These are phyloP conservation scores for Drosophila lacicola DNA, from an alignment of 2,888 invertebrate species.

Conservation along the genomic window DNA sequence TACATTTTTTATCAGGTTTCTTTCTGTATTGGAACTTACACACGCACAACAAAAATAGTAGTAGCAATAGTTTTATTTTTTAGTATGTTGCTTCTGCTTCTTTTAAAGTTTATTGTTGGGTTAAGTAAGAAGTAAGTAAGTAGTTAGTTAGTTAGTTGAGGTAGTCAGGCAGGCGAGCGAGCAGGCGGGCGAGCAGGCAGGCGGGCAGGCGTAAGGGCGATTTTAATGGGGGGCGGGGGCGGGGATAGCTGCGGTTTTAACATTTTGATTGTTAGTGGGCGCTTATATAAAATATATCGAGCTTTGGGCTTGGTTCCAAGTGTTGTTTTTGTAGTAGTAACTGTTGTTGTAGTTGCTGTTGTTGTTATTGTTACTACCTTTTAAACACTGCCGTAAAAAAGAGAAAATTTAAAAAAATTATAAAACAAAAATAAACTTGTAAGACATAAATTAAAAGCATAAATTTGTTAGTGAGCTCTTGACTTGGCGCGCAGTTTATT, in stretches of 20 bases:
- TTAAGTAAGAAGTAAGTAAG: slow-evolving; percentile 38
- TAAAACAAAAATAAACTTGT: slow-evolving; percentile 21
- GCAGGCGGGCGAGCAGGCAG: slow-evolving; percentile 26
- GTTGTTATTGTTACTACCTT: slow-evolving; percentile 56
- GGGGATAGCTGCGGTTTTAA: slow-evolving; percentile 21
- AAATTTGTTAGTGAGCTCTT: slow-evolving; percentile 47
- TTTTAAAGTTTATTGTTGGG: slow-evolving; percentile 26
- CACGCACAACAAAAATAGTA: slow-evolving; percentile 72
- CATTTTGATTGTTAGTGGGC: slow-evolving; percentile 25
- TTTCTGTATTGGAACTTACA: slow-evolving; percentile 61
- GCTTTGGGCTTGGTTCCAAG: slow-evolving; percentile 34
- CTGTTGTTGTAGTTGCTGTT: slow-evolving; percentile 33
- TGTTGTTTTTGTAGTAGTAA: slow-evolving; percentile 30
- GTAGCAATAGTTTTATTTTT: slow-evolving; percentile 38
- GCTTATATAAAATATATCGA: slow-evolving; percentile 15
- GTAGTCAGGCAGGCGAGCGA: slow-evolving; percentile 39
- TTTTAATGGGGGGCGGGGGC: slow-evolving; percentile 1
- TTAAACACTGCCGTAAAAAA: slow-evolving; percentile 53
- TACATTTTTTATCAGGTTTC: slow-evolving; percentile 19
- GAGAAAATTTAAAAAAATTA: slow-evolving; percentile 15
- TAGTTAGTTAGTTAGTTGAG: slow-evolving; percentile 36
- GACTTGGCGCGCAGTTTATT: slow-evolving; percentile 28
- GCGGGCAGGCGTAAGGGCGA: slow-evolving; percentile 11
- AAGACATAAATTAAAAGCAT: slow-evolving; percentile 21
- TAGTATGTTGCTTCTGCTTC: slow-evolving; percentile 20